Conservation (phyloP, 2,888 invertebrate species). For the Stictocephala bisonia region DNA sequence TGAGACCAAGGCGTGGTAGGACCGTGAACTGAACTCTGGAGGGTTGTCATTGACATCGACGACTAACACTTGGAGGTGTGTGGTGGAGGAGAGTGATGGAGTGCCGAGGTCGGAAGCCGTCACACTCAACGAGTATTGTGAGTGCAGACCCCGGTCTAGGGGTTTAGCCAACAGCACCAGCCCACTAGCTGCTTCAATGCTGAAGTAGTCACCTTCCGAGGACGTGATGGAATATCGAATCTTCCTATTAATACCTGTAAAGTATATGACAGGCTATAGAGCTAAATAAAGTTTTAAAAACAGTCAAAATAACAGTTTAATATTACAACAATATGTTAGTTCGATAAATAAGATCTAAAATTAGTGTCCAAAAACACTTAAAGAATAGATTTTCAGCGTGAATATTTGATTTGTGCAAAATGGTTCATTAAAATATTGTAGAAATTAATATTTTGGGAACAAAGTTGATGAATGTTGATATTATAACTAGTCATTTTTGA, state of each 20-base stretch:
- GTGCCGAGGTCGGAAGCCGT: constrained; percentile 25
- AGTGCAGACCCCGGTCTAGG: constrained; percentile 24
- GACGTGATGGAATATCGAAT: constrained; percentile 81
- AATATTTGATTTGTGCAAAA: no score
- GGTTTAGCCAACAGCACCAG: constrained; percentile 25
- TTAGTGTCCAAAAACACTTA: no score
- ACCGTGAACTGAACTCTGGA: constrained; percentile 37
- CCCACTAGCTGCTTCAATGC: constrained; percentile 19
- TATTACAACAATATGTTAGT: no score
- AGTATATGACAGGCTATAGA: no score
- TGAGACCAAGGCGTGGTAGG: constrained; percentile 26
- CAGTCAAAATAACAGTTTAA: no score
- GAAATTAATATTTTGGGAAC: no score
- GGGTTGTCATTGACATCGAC: constrained; percentile 44
- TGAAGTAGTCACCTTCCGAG: constrained; percentile 61
- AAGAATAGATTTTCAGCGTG: no score
- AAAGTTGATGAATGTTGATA: no score
- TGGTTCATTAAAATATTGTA: no score
- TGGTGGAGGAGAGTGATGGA: constrained; percentile 37
- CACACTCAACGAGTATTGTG: constrained; percentile 24
- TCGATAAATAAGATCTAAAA: no score
- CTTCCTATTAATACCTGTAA: constrained; percentile 79
- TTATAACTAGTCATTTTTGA: no score
- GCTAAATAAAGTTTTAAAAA: no score
- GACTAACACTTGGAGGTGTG: constrained; percentile 21